Conservation (phyloP, 2,888 invertebrate genomes). For the Pristionchus exspectatus region DNA sequence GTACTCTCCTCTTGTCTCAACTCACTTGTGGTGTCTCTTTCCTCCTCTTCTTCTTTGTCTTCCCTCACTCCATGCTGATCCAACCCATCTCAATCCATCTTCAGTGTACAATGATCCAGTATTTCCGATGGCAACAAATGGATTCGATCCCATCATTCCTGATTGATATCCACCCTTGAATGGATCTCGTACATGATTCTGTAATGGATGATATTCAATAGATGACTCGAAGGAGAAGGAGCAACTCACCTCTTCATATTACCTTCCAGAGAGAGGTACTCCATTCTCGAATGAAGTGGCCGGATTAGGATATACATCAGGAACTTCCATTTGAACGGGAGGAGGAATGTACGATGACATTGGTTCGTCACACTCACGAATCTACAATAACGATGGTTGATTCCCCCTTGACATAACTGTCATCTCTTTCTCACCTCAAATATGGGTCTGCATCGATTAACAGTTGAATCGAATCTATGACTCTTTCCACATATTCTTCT, state of each 20-base stretch:
- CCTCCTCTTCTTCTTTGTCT: not conserved
- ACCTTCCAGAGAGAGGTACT: constrained; percentile 29
- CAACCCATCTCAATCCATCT: constrained; percentile 49
- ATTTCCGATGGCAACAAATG: constrained; percentile 26
- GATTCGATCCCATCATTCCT: constrained; percentile 29
- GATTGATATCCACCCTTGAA: constrained; percentile 40
- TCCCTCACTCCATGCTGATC: constrained; percentile 22
- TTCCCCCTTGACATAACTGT: no score
- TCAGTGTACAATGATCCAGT: constrained; percentile 22
- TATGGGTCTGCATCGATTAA: constrained; percentile 32
- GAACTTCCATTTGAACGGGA: not conserved
- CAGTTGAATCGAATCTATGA: constrained; percentile 39
- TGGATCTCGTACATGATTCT: not conserved
- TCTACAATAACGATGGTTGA: not conserved
- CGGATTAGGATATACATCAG: constrained; percentile 21
- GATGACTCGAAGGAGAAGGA: not conserved
- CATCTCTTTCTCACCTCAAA: constrained; percentile 34
- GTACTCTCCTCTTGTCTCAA: not conserved
- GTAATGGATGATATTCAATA: not conserved
- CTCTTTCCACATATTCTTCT: constrained; percentile 22
- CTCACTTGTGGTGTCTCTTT: constrained; percentile 18
- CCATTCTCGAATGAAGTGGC: not conserved
- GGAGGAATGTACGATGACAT: constrained; percentile 46
- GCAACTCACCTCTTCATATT: not conserved
- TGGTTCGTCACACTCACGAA: constrained; percentile 52